Conservation (phyloP, 2,888 invertebrate species). For the Laothoe populi region DNA sequence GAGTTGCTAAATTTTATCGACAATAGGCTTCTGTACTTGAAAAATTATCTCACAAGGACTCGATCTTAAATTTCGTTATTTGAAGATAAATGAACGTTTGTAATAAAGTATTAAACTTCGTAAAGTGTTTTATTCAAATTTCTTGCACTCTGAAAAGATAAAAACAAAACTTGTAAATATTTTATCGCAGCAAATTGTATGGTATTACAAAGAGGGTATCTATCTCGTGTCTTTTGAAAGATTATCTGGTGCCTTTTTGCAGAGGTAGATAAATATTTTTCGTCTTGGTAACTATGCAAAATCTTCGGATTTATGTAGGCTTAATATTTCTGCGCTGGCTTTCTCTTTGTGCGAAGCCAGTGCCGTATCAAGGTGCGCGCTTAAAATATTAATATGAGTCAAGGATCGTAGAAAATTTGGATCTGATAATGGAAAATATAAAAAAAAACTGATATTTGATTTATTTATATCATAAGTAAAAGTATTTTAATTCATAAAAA, state of each 20-base stretch:
- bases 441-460: too few species aligned
- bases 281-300: conserved; percentile 38
- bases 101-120: neutral
- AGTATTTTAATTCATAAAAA: too few species aligned
- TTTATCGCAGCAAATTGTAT: conserved; percentile 9
- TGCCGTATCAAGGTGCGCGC: conserved; percentile 48
- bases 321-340: conserved; percentile 34
- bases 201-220: conserved; percentile 34
- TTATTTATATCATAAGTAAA: too few species aligned
- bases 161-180: conserved; percentile 8
- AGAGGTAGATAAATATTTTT: conserved; percentile 36
- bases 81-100: neutral
- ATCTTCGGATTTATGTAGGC: conserved; percentile 30
- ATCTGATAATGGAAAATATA: neutral
- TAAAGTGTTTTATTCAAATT: conserved; percentile 4
- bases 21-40: conserved; percentile 5
- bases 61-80: neutral
- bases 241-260: conserved; percentile 36
- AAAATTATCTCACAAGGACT: neutral
- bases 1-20: conserved; percentile 26
- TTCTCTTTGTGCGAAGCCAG: conserved; percentile 38
- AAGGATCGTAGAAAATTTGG: conserved; percentile 42
- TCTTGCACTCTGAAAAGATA: neutral
- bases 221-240: conserved; percentile 38
- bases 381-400: conserved; percentile 58